These are phyloP conservation scores for Nematolebias whitei DNA, from an alignment of 2,113 vertebrate species.

Conservation along the genomic window DNA sequence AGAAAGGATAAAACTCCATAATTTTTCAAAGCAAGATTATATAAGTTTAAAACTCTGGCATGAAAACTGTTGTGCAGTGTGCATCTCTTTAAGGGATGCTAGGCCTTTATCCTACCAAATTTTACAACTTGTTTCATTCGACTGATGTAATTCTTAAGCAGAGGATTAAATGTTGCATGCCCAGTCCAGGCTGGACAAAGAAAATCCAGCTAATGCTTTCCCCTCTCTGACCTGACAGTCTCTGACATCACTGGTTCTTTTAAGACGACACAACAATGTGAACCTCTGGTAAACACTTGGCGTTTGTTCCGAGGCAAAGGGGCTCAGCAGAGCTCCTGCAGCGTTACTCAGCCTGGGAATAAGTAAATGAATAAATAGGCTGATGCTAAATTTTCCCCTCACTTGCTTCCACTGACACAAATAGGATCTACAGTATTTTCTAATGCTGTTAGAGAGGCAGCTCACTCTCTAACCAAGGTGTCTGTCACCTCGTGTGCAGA, in stretches of 20 bases:
- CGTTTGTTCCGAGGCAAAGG: constrained; percentile 70
- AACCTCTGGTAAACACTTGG: constrained; percentile 68
- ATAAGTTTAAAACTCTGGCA: too few species aligned
- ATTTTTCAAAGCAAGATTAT: too few species aligned
- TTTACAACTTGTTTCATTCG: too few species aligned
- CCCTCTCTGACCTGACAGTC: constrained; percentile 46
- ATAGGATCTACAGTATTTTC: constrained; percentile 82
- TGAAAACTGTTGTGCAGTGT: too few species aligned
- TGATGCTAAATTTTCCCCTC: constrained; percentile 80
- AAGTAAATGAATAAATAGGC: constrained; percentile 82
- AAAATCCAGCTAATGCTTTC: constrained; percentile 32
- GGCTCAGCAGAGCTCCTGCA: constrained; percentile 53
- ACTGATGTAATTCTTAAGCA: not conserved
- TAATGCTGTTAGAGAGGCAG: constrained; percentile 77
- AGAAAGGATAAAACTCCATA: too few species aligned
- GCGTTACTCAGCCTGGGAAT: constrained; percentile 62
- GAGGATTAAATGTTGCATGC: not conserved
- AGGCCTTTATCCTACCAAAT: too few species aligned
- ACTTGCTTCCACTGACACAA: constrained; percentile 79
- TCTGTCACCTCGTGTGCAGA: constrained; percentile 74
- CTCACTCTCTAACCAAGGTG: constrained; percentile 72
- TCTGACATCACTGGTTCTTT: constrained; percentile 52
- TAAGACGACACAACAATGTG: constrained; percentile 63
- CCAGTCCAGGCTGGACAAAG: constrained; percentile 4
- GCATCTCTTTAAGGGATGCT: too few species aligned